phyloP scores from a whole-genome alignment of 2,888 invertebrate genomes.

The Xanthorhoe designata region DNA sequence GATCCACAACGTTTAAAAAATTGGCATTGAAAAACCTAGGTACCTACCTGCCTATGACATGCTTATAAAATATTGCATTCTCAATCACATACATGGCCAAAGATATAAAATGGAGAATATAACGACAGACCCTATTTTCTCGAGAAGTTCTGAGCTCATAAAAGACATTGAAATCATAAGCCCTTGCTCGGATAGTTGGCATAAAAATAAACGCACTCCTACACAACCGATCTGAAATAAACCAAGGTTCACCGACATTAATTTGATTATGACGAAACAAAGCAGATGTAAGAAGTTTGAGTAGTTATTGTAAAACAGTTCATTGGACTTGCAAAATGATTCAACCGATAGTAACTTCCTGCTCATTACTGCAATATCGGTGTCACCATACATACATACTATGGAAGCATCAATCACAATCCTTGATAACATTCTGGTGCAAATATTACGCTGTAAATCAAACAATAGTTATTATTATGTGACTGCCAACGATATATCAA shows the following conservation, averaged over 20 bases:
- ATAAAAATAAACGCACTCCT: slow-evolving; percentile 47
- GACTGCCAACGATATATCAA: slow-evolving; percentile 59
- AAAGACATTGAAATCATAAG: slow-evolving; percentile 1
- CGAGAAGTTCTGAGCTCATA: not conserved
- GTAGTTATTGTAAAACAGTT: slow-evolving; percentile 38
- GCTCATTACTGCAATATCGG: slow-evolving; percentile 64
- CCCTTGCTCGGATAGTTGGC: not conserved
- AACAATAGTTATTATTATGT: slow-evolving; percentile 59
- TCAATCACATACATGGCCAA: no score
- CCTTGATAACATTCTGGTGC: slow-evolving; percentile 71
- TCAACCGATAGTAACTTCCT: slow-evolving; percentile 57
- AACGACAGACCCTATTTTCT: not conserved
- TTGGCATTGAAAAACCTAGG: no score
- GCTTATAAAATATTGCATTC: no score
- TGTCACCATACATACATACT: slow-evolving; percentile 66
- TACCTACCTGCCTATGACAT: no score
- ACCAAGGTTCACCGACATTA: slow-evolving; percentile 37
- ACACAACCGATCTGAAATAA: slow-evolving; percentile 43
- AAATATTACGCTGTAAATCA: slow-evolving; percentile 74
- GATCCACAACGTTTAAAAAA: no score
- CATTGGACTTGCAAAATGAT: slow-evolving; percentile 47
- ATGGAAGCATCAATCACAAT: slow-evolving; percentile 74
- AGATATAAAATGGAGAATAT: no score
- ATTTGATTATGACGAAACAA: slow-evolving; percentile 35
- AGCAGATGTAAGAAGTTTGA: slow-evolving; percentile 8